Percentiles rank a stretch among this genome's conserved stretches.
These are phyloP conservation scores for Cactoblastis cactorum DNA, from an alignment of 2,888 invertebrate species.

Conservation along the genomic window DNA sequence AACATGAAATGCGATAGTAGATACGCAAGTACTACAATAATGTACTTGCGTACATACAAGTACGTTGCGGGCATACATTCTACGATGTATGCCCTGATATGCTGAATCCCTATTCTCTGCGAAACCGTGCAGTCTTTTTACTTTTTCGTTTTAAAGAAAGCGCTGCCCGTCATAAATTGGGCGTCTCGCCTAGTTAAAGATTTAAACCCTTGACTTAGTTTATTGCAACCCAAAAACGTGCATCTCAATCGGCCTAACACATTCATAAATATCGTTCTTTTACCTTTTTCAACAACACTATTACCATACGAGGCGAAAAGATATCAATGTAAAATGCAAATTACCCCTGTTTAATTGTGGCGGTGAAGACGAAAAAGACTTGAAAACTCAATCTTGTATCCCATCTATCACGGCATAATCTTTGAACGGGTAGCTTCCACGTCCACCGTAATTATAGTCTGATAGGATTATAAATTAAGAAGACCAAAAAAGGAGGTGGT, in stretches of 20 bases:
- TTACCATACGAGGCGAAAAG: slow-evolving; percentile 14
- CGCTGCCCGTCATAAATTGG: background rate
- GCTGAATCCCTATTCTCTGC: background rate
- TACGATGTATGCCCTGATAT: background rate
- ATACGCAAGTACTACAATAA: background rate
- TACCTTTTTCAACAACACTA: slow-evolving; percentile 5
- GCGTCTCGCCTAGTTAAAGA: background rate
- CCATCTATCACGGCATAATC: slow-evolving; percentile 22
- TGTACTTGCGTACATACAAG: no score
- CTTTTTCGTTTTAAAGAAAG: background rate
- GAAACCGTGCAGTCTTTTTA: background rate
- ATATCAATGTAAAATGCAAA: slow-evolving; percentile 14
- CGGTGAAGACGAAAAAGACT: slow-evolving; percentile 5
- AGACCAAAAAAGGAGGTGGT: slow-evolving; percentile 42
- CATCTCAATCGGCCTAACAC: slow-evolving; percentile 8
- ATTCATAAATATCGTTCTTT: slow-evolving; percentile 3
- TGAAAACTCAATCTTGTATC: slow-evolving; percentile 15
- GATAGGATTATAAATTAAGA: slow-evolving; percentile 47
- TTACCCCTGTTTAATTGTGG: slow-evolving; percentile 11
- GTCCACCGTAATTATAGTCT: slow-evolving; percentile 34
- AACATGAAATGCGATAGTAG: slow-evolving; percentile 30
- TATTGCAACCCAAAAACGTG: slow-evolving; percentile 11
- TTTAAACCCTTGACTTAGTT: background rate
- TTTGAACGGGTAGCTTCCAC: slow-evolving; percentile 24
- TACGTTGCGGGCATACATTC: no score